Evolutionary conservation across 2,888 invertebrate species (phyloP).

Genomic region (Drosophila colorata): DNA sequence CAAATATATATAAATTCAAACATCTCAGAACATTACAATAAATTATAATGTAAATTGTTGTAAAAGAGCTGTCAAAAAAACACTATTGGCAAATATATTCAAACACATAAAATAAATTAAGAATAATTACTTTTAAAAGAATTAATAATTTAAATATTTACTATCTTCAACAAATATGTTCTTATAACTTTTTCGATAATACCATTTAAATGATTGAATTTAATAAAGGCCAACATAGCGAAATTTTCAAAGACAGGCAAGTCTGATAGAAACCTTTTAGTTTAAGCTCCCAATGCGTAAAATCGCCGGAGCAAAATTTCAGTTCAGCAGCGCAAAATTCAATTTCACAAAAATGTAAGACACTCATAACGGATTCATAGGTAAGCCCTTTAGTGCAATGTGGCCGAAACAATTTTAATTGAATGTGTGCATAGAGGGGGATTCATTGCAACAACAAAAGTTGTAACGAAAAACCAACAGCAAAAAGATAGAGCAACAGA

Average conservation of each 20-base stretch:
- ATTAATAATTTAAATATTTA: no score
- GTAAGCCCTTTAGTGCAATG: constrained; percentile 30
- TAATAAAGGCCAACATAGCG: not conserved
- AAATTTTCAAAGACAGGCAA: not conserved
- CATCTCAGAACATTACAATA: no score
- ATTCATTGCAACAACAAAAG: constrained; percentile 11
- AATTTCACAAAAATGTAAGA: constrained; percentile 23
- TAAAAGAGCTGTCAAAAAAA: no score
- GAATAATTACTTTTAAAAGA: no score
- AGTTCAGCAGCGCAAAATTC: constrained; percentile 10
- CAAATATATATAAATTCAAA: no score
- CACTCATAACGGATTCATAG: constrained; percentile 26
- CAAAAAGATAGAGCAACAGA: constrained; percentile 25
- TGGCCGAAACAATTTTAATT: constrained; percentile 49
- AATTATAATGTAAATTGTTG: no score
- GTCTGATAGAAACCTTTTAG: not conserved
- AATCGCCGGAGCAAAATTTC: constrained; percentile 4
- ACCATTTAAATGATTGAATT: not conserved
- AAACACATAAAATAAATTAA: no score
- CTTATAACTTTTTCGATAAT: no score
- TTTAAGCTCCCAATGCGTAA: not conserved
- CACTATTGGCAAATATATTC: no score
- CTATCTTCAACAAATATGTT: no score
- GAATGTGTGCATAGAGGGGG: constrained; percentile 30
- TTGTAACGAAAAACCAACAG: constrained; percentile 48